Conservation (phyloP, 2,113 vertebrate species). For the Pipa parva region DNA sequence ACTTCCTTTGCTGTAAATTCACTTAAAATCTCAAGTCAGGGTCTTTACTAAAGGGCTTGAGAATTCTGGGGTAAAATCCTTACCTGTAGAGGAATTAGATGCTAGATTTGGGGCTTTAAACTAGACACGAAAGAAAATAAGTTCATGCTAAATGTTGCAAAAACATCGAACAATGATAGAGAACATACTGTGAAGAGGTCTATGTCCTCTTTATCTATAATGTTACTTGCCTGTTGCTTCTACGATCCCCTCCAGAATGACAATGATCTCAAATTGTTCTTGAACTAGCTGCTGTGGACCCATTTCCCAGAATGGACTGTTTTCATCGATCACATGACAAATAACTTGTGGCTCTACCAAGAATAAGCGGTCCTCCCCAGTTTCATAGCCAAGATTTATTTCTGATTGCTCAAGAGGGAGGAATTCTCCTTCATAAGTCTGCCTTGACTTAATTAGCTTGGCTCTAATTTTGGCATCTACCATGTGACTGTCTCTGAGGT, state of each 20-base stretch:
- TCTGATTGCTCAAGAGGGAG: constrained; percentile 97
- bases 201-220: too few relatives aligned
- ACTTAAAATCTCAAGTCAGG: too few relatives aligned
- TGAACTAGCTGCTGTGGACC: constrained; percentile 84
- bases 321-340: constrained; percentile 94
- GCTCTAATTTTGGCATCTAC: constrained; percentile 97
- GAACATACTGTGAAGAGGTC: too few relatives aligned
- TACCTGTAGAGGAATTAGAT: too few relatives aligned
- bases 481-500: constrained; percentile 96
- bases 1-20: too few relatives aligned
- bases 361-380: constrained; percentile 93
- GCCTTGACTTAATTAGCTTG: constrained; percentile 97
- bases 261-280: constrained; percentile 94
- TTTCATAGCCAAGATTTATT: constrained; percentile 96
- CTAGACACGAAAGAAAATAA: too few relatives aligned
- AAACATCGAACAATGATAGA: too few relatives aligned
- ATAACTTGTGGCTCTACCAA: constrained; percentile 97
- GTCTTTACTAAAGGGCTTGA: too few relatives aligned
- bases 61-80: too few relatives aligned
- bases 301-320: constrained; percentile 97
- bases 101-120: too few relatives aligned
- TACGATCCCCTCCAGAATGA: constrained; percentile 98
- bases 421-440: constrained; percentile 98
- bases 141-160: too few relatives aligned
- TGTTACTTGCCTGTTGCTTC: constrained; percentile 96